Evolutionary conservation across 53 echinoderm and acorn worm genomes (phyloP), one percentile per base, ranked within the genome.

Genomic region (Henricia sp.): DNA sequence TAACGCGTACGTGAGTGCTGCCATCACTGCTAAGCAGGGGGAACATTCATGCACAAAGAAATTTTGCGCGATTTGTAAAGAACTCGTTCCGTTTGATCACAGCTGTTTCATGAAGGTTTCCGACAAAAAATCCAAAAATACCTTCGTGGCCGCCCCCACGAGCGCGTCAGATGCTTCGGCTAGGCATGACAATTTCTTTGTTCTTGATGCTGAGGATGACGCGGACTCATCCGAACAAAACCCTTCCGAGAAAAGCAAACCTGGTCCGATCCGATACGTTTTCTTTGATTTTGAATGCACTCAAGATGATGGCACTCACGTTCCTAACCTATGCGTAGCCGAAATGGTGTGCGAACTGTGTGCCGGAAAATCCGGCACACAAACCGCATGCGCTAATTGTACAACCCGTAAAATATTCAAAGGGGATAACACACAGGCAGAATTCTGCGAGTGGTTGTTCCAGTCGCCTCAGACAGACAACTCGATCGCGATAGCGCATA

Each of bases 271-370:
- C n/a, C 17, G 8, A 12, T 75, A 37, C 37, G 56, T 75, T 17
- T 82, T 82, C 25, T 82, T 40, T 24, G 82, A 82, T 66, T 82
- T 82, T 66, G 82, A 82, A 42, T 82, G 82, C 25, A 37, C 28
- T 16, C 67, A 82, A 37, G 76, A 75, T 14, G 38, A n/a, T 16
- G 10, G 51, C 46, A 73, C 48, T 33, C 73, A 73, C 53, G 44
- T 25, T 6, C 78, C 78, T 2, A 82, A 82, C 29, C 24, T 82
- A 6, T 82, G 82, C 50, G 67, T 82, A 6, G 65, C 82, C 6
- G 37, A 46, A 1, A 37, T 13, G 40, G 65, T 82, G 3, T 82
- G 82, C 46, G 48, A 35, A 70, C 30, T 63, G 12, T 74, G 32
- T 29, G 33, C 74, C 42, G 28, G 19, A 3, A 73, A 62, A 66